A percentile compares a stretch with the other conserved stretches of the same genome.
Evolutionary conservation across 2,797 vertebrate species (phyloP).

Genomic region (Danionella dracula): DNA sequence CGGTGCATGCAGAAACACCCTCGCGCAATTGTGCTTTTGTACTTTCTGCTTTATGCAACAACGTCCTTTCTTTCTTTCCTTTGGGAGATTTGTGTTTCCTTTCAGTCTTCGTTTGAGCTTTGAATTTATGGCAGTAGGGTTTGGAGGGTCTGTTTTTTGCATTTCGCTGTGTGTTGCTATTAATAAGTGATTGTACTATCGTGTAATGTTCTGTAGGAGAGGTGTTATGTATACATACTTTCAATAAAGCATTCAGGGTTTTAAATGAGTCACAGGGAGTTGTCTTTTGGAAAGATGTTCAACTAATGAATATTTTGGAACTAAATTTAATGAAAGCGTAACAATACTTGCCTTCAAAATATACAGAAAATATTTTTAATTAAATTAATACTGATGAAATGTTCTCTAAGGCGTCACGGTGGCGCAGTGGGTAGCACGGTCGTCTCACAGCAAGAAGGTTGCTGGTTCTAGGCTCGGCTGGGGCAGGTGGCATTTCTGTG

Average conservation of each 20-base stretch:
- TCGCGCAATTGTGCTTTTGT: conserved; percentile 48
- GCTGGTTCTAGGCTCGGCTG: too few species aligned
- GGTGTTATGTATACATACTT: conserved; percentile 81
- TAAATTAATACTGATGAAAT: too few species aligned
- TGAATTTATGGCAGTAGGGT: conserved; percentile 53
- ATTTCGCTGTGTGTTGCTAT: conserved; percentile 71
- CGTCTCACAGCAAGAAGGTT: too few species aligned
- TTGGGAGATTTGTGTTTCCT: conserved; percentile 45
- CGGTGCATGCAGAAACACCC: conserved; percentile 31
- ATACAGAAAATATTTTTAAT: too few species aligned
- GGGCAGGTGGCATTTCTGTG: too few species aligned
- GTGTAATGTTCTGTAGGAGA: conserved; percentile 76
- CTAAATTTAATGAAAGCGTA: neutral
- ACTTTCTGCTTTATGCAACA: conserved; percentile 53
- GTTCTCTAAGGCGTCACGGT: too few species aligned
- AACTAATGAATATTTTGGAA: neutral
- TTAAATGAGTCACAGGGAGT: conserved; percentile 47
- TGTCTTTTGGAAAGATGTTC: neutral
- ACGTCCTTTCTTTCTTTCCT: conserved; percentile 26
- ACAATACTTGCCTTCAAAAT: too few species aligned
- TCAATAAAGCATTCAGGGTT: conserved; percentile 83
- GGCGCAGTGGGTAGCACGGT: too few species aligned
- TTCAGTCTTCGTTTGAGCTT: conserved; percentile 46
- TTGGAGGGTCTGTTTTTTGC: conserved; percentile 53
- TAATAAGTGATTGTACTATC: conserved; percentile 77